Conservation (phyloP, 2,888 invertebrate species). For the Dolichomitus sp. region DNA sequence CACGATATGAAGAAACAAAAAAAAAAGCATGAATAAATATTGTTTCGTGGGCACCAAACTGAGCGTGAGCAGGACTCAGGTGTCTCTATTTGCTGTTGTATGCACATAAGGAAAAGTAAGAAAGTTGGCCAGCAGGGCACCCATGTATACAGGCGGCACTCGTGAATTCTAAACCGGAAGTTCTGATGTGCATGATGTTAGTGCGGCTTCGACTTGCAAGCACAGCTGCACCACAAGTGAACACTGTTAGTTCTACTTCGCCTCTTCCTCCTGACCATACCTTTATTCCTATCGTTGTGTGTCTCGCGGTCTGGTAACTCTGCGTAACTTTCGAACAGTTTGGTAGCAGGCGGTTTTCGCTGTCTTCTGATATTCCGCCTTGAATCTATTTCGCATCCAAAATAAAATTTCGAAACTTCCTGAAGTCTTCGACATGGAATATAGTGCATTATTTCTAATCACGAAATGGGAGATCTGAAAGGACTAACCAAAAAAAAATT, state of each 20-base stretch:
- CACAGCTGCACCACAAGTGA: conserved; percentile 22
- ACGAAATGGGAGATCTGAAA: background rate
- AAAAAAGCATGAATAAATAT: conserved; percentile 6
- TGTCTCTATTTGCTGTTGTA: conserved; percentile 27
- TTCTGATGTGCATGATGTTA: conserved; percentile 37
- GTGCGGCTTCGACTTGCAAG: conserved; percentile 27
- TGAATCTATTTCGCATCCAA: background rate
- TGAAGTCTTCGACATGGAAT: background rate
- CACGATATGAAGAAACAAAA: too few relatives aligned
- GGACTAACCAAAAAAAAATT: background rate
- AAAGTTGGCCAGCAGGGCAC: conserved; percentile 42
- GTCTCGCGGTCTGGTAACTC: conserved; percentile 5
- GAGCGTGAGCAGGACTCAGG: conserved; percentile 24
- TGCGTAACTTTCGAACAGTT: conserved; percentile 13
- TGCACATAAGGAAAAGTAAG: conserved; percentile 42
- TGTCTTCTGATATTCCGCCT: background rate
- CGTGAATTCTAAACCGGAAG: conserved; percentile 52
- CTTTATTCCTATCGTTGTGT: conserved; percentile 11
- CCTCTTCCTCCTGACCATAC: background rate
- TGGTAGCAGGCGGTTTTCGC: background rate
- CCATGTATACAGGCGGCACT: conserved; percentile 18
- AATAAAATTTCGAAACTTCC: background rate
- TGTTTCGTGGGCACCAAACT: conserved; percentile 35
- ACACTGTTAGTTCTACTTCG: conserved; percentile 15
- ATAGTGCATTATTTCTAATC: background rate